Evolutionary conservation across 1,140 invertebrate genomes (phyloP).

Genomic region (Mizuhopecten yessoensis): DNA sequence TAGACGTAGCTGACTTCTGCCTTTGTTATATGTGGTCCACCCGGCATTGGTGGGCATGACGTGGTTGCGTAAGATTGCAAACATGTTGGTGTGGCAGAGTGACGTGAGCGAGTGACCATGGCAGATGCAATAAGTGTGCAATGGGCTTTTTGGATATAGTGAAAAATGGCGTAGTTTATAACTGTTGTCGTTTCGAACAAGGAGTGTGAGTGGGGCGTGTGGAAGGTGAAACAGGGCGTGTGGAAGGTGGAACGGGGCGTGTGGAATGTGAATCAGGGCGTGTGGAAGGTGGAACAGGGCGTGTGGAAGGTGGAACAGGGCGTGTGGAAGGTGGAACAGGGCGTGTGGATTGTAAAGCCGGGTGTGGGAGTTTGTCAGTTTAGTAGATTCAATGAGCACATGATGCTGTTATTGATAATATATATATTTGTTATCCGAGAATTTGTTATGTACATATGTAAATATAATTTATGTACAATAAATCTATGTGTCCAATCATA

Average conservation of each 20-base stretch:
- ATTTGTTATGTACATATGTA: conserved; percentile 39
- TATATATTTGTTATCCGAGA: conserved; percentile 39
- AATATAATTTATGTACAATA: conserved; percentile 40
- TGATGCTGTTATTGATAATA: conserved; percentile 20
- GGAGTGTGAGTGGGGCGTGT: too few relatives aligned
- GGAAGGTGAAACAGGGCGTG: too few relatives aligned
- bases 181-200: too few relatives aligned
- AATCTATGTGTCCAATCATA: conserved; percentile 29
- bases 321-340: background rate
- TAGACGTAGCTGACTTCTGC: background rate
- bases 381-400: background rate
- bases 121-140: background rate
- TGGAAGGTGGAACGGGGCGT: background rate
- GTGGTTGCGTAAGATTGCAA: background rate
- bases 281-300: too few relatives aligned
- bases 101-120: background rate
- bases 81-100: background rate
- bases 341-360: background rate
- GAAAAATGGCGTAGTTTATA: too few relatives aligned
- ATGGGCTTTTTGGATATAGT: too few relatives aligned
- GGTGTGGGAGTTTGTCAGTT: background rate
- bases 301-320: background rate
- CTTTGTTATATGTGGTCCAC: background rate
- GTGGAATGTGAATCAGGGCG: background rate
- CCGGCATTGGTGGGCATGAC: background rate